phyloP scores from a whole-genome alignment of 2,888 invertebrate genomes.

The Drosophila putrida region DNA sequence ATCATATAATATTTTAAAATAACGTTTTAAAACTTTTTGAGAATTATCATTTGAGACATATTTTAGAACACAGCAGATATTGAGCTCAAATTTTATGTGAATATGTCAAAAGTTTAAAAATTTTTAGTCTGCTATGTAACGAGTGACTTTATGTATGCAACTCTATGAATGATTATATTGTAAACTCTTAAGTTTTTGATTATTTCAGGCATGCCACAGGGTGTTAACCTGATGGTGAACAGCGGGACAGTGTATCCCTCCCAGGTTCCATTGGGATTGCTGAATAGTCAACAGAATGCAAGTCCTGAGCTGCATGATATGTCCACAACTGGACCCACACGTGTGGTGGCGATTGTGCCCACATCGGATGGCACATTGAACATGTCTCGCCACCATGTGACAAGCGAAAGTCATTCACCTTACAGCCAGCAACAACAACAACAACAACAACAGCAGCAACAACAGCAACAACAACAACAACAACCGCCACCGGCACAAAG shows the following conservation, averaged over 20 bases:
- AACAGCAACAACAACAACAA: slow-evolving; percentile 46
- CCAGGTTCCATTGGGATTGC: slow-evolving; percentile 74
- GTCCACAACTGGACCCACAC: slow-evolving; percentile 69
- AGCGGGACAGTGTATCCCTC: slow-evolving; percentile 83
- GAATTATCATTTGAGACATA: too few species aligned
- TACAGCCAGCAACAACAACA: slow-evolving; percentile 71
- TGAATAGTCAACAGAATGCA: slow-evolving; percentile 61
- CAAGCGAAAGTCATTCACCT: slow-evolving; percentile 81
- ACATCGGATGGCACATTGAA: slow-evolving; percentile 74
- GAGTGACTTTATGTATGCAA: too few species aligned
- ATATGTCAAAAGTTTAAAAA: too few species aligned
- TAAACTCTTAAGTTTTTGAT: neutral
- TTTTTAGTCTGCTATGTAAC: too few species aligned
- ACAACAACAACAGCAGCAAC: slow-evolving; percentile 45
- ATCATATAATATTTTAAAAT: too few species aligned
- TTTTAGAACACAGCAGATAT: too few species aligned
- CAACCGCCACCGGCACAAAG: slow-evolving; percentile 82
- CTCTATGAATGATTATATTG: neutral
- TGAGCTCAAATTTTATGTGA: too few species aligned
- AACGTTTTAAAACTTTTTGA: too few species aligned
- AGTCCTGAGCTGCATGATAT: slow-evolving; percentile 83
- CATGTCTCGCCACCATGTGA: slow-evolving; percentile 80
- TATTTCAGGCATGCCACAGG: slow-evolving; percentile 73
- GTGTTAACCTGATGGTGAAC: slow-evolving; percentile 72
- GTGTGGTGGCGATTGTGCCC: slow-evolving; percentile 64